Conservation (phyloP, 2,797 vertebrate genomes). For the Liasis olivaceus region DNA sequence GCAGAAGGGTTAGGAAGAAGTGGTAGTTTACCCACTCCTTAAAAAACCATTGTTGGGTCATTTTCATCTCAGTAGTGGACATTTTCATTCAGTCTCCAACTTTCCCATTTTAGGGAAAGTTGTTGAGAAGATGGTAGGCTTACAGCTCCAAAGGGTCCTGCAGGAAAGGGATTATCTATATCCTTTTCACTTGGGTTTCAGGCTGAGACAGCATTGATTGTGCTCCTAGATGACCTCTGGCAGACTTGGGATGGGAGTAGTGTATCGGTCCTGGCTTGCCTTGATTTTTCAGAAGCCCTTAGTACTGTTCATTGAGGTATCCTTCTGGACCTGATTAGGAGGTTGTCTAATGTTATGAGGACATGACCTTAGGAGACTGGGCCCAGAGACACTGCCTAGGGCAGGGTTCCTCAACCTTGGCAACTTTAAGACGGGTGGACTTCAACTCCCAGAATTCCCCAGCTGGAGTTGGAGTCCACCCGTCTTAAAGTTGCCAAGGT, state of each 20-base stretch:
- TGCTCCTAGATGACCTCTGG: not conserved
- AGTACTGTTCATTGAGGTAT: not conserved
- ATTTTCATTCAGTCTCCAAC: not conserved
- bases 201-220: not conserved
- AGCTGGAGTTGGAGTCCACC: too few species aligned
- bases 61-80: not conserved
- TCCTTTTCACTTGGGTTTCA: not conserved
- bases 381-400: too few species aligned
- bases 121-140: not conserved
- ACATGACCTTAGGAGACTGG: too few species aligned
- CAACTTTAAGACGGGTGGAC: too few species aligned
- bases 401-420: too few species aligned
- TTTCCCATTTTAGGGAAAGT: not conserved
- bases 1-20: not conserved
- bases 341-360: too few species aligned
- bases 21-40: not conserved
- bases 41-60: not conserved
- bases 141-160: not conserved
- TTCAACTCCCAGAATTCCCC: too few species aligned
- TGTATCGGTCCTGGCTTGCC: not conserved
- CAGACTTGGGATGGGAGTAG: not conserved
- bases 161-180: not conserved
- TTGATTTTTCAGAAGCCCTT: not conserved
- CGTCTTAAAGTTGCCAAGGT: too few species aligned
- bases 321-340: not conserved